Evolutionary conservation across 2,113 vertebrate species (phyloP), one percentile per base, ranked within the genome.

Genomic region (Datnioides undecimradiatus): DNA sequence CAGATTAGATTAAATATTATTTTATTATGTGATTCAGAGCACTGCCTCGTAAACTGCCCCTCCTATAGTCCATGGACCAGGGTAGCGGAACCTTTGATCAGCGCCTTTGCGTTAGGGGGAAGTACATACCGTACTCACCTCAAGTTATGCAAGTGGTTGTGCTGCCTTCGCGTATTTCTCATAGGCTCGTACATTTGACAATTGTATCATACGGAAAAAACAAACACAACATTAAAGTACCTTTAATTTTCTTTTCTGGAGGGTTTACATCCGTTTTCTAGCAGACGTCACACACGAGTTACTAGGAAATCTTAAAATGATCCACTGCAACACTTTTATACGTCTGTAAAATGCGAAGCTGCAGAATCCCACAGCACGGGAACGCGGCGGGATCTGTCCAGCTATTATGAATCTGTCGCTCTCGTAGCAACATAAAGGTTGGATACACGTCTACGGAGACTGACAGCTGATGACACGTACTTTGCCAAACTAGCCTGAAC

Each of bases 81-180:
- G 16, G 71, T 1, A 12, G 41, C 38, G 87, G 88, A 90, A 83
- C 87, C 69, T 64, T 76, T 7, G 7, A 41, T 54, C 6, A 3
- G 10, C 9, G 70, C 2, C 2, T 57, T 58, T 84, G 60, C 6
- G 11, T 17, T 8, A 0, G 5, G 23, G 57, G 78, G 80, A 41
- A 71, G 3, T 25, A 27, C 31, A 23, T 12, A 38, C 16, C 4
- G 59, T 52, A n/a, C 46, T 31, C 75, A 34, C 31, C 3, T 13
- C 5, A 6, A 34, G 13, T 84, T 85, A 84, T 4, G 2, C 2
- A 84, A 84, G 23, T 36, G 3, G 6, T 6, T 1, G 23, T 86
- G 88, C 2, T 83, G 76, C 85, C 17, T 90, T 90, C 17, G 59
- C 0, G 41, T 51, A 4, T 51, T 21, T 12, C 7, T 40, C 3